These are phyloP conservation scores for Coelopa frigida DNA, from an alignment of 1,140 invertebrate species.

Conservation along the genomic window DNA sequence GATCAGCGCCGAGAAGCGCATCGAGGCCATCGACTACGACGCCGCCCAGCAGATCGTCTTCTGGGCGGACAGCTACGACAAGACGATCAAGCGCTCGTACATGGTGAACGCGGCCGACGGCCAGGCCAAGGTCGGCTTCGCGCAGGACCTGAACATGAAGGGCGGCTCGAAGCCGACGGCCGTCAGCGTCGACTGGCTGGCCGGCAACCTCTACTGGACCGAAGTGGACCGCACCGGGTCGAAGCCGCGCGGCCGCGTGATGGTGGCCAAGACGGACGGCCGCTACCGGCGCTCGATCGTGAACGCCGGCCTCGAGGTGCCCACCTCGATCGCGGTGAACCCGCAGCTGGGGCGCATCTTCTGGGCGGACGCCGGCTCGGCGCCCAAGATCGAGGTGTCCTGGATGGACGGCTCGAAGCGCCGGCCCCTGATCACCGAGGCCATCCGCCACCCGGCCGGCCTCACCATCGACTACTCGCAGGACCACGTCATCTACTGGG, in stretches of 20 bases:
- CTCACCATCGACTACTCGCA: constrained; percentile 84
- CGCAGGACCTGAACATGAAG: constrained; percentile 82
- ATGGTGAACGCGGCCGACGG: constrained; percentile 74
- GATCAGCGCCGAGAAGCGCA: constrained; percentile 72
- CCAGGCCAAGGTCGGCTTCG: constrained; percentile 70
- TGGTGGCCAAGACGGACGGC: constrained; percentile 84
- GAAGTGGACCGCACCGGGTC: constrained; percentile 71
- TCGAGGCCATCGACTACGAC: constrained; percentile 84
- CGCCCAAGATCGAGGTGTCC: constrained; percentile 78
- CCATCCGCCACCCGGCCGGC: constrained; percentile 77
- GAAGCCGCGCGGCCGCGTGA: constrained; percentile 66
- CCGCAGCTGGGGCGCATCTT: constrained; percentile 78
- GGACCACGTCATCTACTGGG: constrained; percentile 89
- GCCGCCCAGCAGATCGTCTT: constrained; percentile 75
- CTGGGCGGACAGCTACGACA: constrained; percentile 87
- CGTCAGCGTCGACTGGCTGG: constrained; percentile 86
- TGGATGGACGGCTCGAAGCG: constrained; percentile 95
- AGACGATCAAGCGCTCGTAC: constrained; percentile 83
- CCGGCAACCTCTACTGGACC: constrained; percentile 90
- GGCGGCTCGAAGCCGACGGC: constrained; percentile 73
- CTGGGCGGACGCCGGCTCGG: constrained; percentile 81
- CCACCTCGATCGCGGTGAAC: constrained; percentile 80
- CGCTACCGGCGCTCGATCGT: constrained; percentile 75
- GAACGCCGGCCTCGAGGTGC: constrained; percentile 64
- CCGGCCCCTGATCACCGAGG: constrained; percentile 67